These are phyloP conservation scores for Aurelia coerulea DNA, from an alignment of 30 jellyfish, hydroid and myxozoan genomes.

Conservation along the genomic window DNA sequence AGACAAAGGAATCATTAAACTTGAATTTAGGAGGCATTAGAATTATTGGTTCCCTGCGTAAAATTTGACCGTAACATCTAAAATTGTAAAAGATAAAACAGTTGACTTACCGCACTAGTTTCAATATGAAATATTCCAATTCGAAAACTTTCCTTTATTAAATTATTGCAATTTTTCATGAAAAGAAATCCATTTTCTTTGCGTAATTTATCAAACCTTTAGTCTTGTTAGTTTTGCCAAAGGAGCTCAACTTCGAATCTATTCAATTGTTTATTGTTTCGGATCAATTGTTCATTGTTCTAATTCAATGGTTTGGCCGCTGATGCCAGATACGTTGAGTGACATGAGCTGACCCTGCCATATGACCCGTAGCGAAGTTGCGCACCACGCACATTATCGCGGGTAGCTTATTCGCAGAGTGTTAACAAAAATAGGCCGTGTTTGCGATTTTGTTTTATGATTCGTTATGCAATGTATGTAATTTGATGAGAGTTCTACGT, in stretches of 20 bases:
- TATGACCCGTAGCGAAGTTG: conserved; percentile 73
- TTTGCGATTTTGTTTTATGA: too few species aligned
- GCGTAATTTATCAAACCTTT: background rate
- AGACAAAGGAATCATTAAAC: too few species aligned
- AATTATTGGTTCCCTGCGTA: too few species aligned
- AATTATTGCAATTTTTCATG: background rate
- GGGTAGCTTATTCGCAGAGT: background rate
- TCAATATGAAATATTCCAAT: background rate
- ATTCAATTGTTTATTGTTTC: conserved; percentile 53
- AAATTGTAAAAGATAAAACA: too few species aligned
- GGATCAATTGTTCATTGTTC: conserved; percentile 56
- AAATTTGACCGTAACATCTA: too few species aligned
- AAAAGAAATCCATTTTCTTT: conserved; percentile 24
- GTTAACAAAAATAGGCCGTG: background rate
- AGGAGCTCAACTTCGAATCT: conserved; percentile 24
- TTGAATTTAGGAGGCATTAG: too few species aligned
- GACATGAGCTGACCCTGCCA: conserved; percentile 63
- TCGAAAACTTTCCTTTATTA: background rate
- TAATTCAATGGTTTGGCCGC: conserved; percentile 56
- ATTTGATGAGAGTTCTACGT: too few species aligned
- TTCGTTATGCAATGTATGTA: too few species aligned
- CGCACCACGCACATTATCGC: conserved; percentile 4
- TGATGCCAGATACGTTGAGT: conserved; percentile 44
- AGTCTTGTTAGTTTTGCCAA: background rate
- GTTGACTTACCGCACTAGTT: too few species aligned